A percentile compares a stretch with the other conserved stretches of the same genome.
Conservation (phyloP, 92 coral and sea anemone genomes). For the Blastomussa wellsi region DNA sequence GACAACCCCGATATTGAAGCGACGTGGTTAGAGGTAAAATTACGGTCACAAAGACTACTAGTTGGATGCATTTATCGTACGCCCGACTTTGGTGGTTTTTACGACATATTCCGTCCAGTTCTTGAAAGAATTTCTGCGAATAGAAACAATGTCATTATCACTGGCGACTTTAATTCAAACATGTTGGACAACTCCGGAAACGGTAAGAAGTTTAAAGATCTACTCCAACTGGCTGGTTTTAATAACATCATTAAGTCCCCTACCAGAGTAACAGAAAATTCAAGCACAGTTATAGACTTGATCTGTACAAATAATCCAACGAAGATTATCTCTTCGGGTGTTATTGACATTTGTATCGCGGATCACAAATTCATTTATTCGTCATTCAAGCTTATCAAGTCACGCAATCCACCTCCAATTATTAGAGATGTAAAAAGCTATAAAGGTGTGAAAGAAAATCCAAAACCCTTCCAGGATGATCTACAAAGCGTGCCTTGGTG, state of each 20-base stretch:
- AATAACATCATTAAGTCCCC: constrained; percentile 13
- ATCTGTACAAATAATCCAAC: constrained; percentile 29
- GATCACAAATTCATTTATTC: no score
- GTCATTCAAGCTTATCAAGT: no score
- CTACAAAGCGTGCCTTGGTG: no score
- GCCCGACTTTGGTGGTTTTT: constrained; percentile 51
- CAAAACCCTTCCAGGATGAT: not conserved
- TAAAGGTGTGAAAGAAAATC: constrained; percentile 39
- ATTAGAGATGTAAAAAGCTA: constrained; percentile 22
- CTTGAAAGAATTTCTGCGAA: constrained; percentile 37
- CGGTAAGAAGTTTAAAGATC: constrained; percentile 29
- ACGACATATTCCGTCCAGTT: constrained; percentile 47
- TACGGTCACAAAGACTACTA: no score
- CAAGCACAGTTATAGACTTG: constrained; percentile 27
- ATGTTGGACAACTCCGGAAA: constrained; percentile 36
- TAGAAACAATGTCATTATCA: constrained; percentile 43
- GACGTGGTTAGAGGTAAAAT: constrained; percentile 33
- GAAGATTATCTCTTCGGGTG: not conserved
- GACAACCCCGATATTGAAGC: not conserved
- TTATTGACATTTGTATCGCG: no score
- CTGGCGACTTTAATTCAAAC: constrained; percentile 35
- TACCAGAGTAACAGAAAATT: constrained; percentile 15
- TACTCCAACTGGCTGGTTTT: constrained; percentile 30
- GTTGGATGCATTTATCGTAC: constrained; percentile 37
- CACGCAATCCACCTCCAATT: constrained; percentile 41